Evolutionary conservation across 2,113 vertebrate genomes (phyloP), one percentile per base, ranked within the genome.

Genomic region (Pangasianodon hypophthalmus): DNA sequence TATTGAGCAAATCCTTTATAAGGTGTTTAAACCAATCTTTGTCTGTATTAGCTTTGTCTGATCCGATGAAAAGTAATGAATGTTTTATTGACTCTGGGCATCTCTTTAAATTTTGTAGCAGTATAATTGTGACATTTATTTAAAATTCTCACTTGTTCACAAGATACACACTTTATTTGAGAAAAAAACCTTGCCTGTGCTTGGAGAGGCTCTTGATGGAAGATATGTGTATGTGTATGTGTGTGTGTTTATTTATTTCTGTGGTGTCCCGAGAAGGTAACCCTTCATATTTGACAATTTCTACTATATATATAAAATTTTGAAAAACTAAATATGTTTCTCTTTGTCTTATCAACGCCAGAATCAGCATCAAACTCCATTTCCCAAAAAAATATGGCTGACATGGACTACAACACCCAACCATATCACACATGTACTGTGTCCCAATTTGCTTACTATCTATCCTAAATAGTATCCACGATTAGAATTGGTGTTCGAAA

Each of bases 1-100:
- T 96, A 95, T 95, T 95, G 93, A 60, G 85, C 94, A 96, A 95
- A 95, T 95, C 94, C 93, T 89, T 95, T 94, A 95, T 95, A 96
- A 94, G 89, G 93, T 95, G 92, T 93, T 93, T 95, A 93, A 94
- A 93, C 90, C 62, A 92, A 91, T 91, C 91, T 93, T 88, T 79
- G 90, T 92, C 88, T 93, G 91, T 90, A 93, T 95, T 95, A 94
- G 92, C 91, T 92, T 91, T 90, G 92, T 88, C 89, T 91, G 91
- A 88, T 93, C 91, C 91, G 85, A 87, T 83, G 64, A 64, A 52
- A 48, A 86, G 32, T 73, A 71, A 69, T 71, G 6, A 41, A 50
- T 0, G 46, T 46, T 85, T 69, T 50, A 69, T 86, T 69, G 60
- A 71, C 82, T 85, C 69, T 77, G 54, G 46, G 44, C 21, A 29